Evolutionary conservation across 2,797 vertebrate species (phyloP), one percentile per base, ranked within the genome.

Genomic region (Tenualosa thibaudeaui): DNA sequence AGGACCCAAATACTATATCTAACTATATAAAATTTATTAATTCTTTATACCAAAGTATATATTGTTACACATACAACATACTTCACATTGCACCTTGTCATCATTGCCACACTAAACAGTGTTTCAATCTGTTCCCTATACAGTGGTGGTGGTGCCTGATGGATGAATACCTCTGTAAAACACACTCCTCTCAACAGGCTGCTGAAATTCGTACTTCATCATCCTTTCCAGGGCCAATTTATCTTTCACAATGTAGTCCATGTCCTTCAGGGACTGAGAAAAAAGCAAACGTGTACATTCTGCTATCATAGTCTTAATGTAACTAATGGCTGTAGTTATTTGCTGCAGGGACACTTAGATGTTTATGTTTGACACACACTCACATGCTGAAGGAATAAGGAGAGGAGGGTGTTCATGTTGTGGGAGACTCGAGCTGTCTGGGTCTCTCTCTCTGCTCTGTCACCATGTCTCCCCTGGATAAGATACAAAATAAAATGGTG

Each of bases 321-420:
- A 78, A 40, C 56, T 62, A 15, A 51, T 22, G 7, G 58, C 58
- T 62, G n/a, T 62, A 24, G n/a, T 10, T 62, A 6, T 62, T 62
- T 62, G n/a, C 22, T 62, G 22, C 8, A 24, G n/a, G 3, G 54
- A 56, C 4, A 56, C 19, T 5, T 19, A 19, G 54, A 56, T 24
- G 22, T 24, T 22, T 8, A 62, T 62, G 8, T 24, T 24, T 62
- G 97, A 62, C n/a, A 62, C 58, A 62, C 26, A 95, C 97, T 89
- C 93, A 99, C 98, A 10, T 99, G 98, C 92, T 99, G 97, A 84
- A 99, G 96, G 86, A 99, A 93, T 31, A 97, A 98, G 88, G 95
- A 93, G 84, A 99, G 96, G 90, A 98, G 99, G 91, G 96, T 97
- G 93, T 98, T 99, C 97, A 99, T 98, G 84, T 95, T 94, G 49